Percentiles rank a stretch among this genome's conserved stretches.
phyloP scores from a whole-genome alignment of 2,888 invertebrate species.

The Hypena proboscidalis region DNA sequence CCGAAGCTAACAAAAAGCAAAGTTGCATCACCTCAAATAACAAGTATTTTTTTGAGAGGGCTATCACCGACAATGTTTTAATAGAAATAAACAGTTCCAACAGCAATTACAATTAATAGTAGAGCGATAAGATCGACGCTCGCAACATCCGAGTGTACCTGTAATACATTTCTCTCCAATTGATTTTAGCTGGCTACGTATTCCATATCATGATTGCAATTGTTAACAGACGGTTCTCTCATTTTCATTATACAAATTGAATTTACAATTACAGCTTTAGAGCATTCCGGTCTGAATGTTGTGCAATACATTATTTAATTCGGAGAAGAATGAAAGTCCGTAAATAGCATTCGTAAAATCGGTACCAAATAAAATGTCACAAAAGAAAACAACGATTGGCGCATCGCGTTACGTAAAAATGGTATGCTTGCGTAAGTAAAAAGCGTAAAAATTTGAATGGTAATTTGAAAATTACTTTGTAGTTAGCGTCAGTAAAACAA shows the following conservation, averaged over 20 bases:
- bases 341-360: conserved; percentile 49
- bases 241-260: conserved; percentile 47
- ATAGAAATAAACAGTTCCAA: conserved; percentile 8
- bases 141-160: conserved; percentile 14
- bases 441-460: conserved; percentile 26
- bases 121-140: conserved; percentile 21
- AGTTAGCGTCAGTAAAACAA: conserved; percentile 9
- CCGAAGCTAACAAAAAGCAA: too few relatives aligned
- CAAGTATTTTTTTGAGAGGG: too few relatives aligned
- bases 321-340: conserved; percentile 53
- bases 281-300: conserved; percentile 46
- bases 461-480: conserved; percentile 13
- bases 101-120: conserved; percentile 22
- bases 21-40: too few relatives aligned
- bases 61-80: conserved; percentile 3
- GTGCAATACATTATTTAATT: conserved; percentile 59
- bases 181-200: conserved; percentile 27
- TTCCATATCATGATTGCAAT: conserved; percentile 33
- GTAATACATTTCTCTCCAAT: conserved; percentile 36
- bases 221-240: conserved; percentile 29
- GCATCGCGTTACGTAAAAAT: conserved; percentile 46
- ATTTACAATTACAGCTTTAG: conserved; percentile 44
- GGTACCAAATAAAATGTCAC: conserved; percentile 48
- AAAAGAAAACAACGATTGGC: conserved; percentile 46
- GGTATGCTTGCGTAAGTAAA: conserved; percentile 43